These are phyloP conservation scores for Parazoanthus atlanticus DNA, from an alignment of 92 coral and sea anemone genomes.

Conservation along the genomic window DNA sequence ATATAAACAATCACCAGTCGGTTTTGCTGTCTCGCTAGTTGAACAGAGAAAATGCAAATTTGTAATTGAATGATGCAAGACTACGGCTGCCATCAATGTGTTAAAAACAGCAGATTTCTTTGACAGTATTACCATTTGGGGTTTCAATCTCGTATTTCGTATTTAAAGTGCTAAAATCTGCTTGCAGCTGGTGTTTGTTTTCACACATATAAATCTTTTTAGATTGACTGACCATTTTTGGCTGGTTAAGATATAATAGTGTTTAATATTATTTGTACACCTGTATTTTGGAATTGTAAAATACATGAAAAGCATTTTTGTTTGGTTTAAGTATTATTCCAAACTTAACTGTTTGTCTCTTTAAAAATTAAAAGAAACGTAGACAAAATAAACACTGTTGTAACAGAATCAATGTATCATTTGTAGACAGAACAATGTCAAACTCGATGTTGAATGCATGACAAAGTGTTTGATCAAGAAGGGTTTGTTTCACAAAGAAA, in stretches of 20 bases:
- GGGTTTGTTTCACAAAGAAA: background rate
- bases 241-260: background rate
- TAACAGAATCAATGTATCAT: background rate
- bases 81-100: background rate
- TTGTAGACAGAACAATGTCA: background rate
- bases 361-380: background rate
- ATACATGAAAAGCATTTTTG: background rate
- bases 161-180: background rate
- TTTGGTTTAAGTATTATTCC: background rate
- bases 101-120: background rate
- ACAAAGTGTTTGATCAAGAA: background rate
- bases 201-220: background rate
- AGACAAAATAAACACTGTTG: background rate
- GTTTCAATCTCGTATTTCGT: background rate
- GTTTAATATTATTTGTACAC: background rate
- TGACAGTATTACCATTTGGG: background rate
- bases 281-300: background rate
- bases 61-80: conserved; percentile 13
- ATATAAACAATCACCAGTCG: background rate
- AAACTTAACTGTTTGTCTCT: background rate
- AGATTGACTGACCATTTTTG: conserved; percentile 11
- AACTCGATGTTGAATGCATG: background rate
- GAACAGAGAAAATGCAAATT: background rate
- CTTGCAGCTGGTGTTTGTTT: conserved; percentile 17
- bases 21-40: background rate